Evolutionary conservation across 2,888 invertebrate species (phyloP).

Genomic region (Digitonthophagus gazella): DNA sequence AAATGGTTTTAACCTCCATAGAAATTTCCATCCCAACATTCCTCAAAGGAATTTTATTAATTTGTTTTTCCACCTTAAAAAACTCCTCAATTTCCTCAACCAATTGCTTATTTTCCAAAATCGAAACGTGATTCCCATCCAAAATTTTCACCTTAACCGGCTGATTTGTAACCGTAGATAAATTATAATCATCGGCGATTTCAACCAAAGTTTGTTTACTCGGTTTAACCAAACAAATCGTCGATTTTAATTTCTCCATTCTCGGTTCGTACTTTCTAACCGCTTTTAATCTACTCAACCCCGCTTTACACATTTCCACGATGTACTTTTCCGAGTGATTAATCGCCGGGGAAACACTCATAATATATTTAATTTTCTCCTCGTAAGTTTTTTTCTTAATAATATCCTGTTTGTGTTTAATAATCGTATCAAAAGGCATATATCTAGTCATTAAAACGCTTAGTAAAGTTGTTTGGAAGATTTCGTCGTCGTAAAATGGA

Average conservation of each 20-base stretch:
- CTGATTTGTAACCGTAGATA: constrained; percentile 58
- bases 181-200: constrained; percentile 66
- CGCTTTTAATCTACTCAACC: constrained; percentile 59
- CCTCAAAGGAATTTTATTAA: neutral
- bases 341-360: constrained; percentile 40
- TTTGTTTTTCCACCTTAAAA: neutral
- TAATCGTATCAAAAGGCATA: constrained; percentile 23
- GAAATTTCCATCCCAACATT: neutral
- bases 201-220: constrained; percentile 59
- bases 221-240: constrained; percentile 63
- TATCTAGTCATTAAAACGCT: constrained; percentile 53
- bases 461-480: constrained; percentile 57
- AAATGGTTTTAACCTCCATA: neutral
- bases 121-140: constrained; percentile 72
- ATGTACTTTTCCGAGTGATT: constrained; percentile 47
- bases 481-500: constrained; percentile 48
- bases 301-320: constrained; percentile 47
- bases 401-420: constrained; percentile 17
- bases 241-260: constrained; percentile 51
- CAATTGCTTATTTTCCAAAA: constrained; percentile 64
- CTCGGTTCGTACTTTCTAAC: constrained; percentile 53
- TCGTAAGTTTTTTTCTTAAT: neutral
- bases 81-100: constrained; percentile 55
- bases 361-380: constrained; percentile 19
- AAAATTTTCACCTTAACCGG: constrained; percentile 61